Percentiles rank a stretch among this genome's conserved stretches.
These are phyloP conservation scores for Eurytoma californica DNA, from an alignment of 2,888 invertebrate genomes.

Conservation along the genomic window DNA sequence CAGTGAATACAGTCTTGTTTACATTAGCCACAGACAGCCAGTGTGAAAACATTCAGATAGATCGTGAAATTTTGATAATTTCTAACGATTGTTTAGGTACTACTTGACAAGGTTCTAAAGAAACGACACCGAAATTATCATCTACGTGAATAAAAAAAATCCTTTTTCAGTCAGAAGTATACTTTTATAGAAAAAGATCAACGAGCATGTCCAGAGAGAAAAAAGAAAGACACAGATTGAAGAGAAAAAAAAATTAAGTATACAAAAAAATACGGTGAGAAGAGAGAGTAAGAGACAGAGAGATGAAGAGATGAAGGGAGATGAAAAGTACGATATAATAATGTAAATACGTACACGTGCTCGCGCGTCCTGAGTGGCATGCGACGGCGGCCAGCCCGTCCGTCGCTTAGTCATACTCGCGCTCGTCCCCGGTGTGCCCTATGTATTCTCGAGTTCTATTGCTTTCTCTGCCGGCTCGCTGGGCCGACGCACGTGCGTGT, in stretches of 20 bases:
- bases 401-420: constrained; percentile 6
- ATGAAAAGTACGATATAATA: constrained; percentile 2
- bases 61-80: too few species aligned
- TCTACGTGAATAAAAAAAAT: too few species aligned
- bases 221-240: background rate
- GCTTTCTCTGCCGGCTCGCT: background rate
- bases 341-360: constrained; percentile 40
- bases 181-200: background rate
- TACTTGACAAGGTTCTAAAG: too few species aligned
- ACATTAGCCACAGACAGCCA: too few species aligned
- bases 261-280: background rate
- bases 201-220: background rate
- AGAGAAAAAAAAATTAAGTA: background rate
- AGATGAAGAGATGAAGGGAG: background rate
- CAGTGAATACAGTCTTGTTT: too few species aligned
- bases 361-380: constrained; percentile 33
- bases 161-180: too few species aligned
- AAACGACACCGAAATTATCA: too few species aligned
- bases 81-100: too few species aligned
- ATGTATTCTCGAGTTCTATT: too few species aligned
- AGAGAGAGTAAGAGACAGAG: background rate
- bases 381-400: constrained; percentile 19
- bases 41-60: too few species aligned
- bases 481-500: background rate
- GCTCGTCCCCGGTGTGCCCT: background rate